phyloP scores from a whole-genome alignment of 2,888 invertebrate species.

The Euproctis similis region DNA sequence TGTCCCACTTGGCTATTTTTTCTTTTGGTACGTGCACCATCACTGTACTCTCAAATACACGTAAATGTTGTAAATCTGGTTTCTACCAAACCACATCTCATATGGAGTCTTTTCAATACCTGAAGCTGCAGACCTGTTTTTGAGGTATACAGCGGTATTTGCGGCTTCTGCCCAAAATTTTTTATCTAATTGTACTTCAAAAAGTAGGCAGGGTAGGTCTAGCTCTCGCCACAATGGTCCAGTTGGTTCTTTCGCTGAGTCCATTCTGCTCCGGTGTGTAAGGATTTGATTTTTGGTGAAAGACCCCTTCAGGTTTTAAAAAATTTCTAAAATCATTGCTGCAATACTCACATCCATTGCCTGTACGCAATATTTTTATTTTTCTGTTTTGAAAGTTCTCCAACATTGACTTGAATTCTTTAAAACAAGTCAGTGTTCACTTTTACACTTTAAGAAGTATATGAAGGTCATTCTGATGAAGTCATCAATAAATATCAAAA shows the following conservation, averaged over 20 bases:
- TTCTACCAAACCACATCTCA: constrained; percentile 7
- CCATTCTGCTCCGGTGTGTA: constrained; percentile 10
- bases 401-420: constrained; percentile 19
- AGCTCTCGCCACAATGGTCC: too few species aligned
- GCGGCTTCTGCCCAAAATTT: too few species aligned
- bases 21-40: constrained; percentile 8
- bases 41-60: constrained; percentile 7
- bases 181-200: too few species aligned
- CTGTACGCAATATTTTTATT: constrained; percentile 23
- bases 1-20: too few species aligned
- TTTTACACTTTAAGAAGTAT: constrained; percentile 6
- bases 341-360: constrained; percentile 4
- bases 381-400: constrained; percentile 22
- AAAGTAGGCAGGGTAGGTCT: too few species aligned
- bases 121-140: too few species aligned
- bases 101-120: too few species aligned
- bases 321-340: constrained; percentile 4
- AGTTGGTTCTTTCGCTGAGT: constrained; percentile 6
- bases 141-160: too few species aligned
- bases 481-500: too few species aligned
- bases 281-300: constrained; percentile 4
- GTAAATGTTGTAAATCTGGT: too few species aligned
- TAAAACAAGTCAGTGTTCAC: constrained; percentile 13
- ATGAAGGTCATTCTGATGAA: too few species aligned
- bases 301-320: too few species aligned